Evolutionary conservation across 2,797 vertebrate species (phyloP).

Genomic region (Steatocranus sp.): DNA sequence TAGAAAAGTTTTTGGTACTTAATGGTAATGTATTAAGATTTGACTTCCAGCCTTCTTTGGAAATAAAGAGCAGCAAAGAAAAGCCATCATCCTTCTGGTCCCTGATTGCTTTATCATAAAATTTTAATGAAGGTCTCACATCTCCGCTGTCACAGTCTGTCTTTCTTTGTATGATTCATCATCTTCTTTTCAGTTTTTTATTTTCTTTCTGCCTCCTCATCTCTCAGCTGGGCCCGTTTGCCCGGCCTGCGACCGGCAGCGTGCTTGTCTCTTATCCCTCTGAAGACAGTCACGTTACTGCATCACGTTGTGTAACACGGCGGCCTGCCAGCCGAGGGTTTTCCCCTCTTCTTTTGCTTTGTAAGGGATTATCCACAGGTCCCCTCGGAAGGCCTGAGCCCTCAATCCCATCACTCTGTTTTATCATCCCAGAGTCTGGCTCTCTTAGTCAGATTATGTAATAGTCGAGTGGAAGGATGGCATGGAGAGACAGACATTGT

Average conservation of each 20-base stretch:
- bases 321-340: conserved; percentile 12
- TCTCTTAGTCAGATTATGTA: conserved; percentile 10
- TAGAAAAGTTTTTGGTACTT: background rate
- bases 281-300: background rate
- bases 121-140: background rate
- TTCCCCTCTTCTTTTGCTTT: conserved; percentile 30
- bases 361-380: conserved; percentile 50
- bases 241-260: background rate
- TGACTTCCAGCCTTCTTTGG: background rate
- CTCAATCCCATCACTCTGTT: conserved; percentile 11
- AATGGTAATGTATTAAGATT: background rate
- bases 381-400: conserved; percentile 13
- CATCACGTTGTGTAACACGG: conserved; percentile 19
- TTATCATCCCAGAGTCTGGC: conserved; percentile 11
- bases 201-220: background rate
- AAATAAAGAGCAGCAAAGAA: background rate
- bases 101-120: background rate
- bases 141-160: background rate
- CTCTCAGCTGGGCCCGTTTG: background rate
- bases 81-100: background rate
- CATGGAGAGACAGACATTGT: background rate
- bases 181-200: background rate
- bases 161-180: background rate
- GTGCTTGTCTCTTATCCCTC: background rate
- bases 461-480: background rate